These are phyloP conservation scores for Microdon myrmicae DNA, from an alignment of 2,888 invertebrate genomes.

Conservation along the genomic window DNA sequence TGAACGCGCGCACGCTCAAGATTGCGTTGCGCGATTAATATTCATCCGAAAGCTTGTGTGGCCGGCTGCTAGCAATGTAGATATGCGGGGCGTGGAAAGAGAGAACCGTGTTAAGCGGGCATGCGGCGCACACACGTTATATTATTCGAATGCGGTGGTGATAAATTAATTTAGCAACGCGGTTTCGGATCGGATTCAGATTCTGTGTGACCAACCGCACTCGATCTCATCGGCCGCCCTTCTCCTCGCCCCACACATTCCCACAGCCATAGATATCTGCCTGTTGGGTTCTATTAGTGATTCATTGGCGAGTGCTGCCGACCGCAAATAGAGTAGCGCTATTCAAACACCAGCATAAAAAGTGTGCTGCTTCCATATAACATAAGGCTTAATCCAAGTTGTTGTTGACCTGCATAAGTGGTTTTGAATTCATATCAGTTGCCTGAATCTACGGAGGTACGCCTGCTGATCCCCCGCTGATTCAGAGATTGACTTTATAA, in stretches of 20 bases:
- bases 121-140: slow-evolving; percentile 48
- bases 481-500: too few relatives aligned
- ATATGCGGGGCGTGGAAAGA: slow-evolving; percentile 20
- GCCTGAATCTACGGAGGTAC: background rate
- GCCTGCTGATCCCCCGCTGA: too few relatives aligned
- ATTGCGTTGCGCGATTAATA: slow-evolving; percentile 38
- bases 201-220: slow-evolving; percentile 41
- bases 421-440: slow-evolving; percentile 33
- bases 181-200: slow-evolving; percentile 50
- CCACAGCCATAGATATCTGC: slow-evolving; percentile 7
- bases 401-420: slow-evolving; percentile 45
- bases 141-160: slow-evolving; percentile 50
- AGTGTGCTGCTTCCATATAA: slow-evolving; percentile 26
- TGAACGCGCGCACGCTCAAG: slow-evolving; percentile 57
- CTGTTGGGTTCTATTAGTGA: slow-evolving; percentile 40
- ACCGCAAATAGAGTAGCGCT: slow-evolving; percentile 36
- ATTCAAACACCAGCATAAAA: background rate
- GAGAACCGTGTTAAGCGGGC: slow-evolving; percentile 17
- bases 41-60: slow-evolving; percentile 27
- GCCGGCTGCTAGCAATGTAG: background rate
- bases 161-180: slow-evolving; percentile 66
- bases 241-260: background rate
- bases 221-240: too few relatives aligned
- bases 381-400: slow-evolving; percentile 37
- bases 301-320: slow-evolving; percentile 34